Conservation (phyloP, 1,140 invertebrate species). For the Eufriesea mexicana region DNA sequence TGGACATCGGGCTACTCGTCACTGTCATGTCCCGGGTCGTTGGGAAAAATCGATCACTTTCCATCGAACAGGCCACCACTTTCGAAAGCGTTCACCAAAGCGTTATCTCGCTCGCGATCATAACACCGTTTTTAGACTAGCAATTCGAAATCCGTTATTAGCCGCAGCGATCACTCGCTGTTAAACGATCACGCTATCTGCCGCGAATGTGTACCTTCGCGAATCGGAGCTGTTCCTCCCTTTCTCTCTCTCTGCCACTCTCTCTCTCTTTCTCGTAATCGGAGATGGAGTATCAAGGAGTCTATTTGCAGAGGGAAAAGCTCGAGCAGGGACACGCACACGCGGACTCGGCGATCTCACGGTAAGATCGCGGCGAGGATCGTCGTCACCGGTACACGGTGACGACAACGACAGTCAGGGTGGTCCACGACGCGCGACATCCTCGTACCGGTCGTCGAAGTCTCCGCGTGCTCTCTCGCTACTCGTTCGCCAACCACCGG, state of each 20-base stretch:
- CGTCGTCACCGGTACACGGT: slow-evolving; percentile 61
- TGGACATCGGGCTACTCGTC: background rate
- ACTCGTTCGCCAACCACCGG: background rate
- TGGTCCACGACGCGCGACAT: slow-evolving; percentile 69
- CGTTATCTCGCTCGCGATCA: too few relatives aligned
- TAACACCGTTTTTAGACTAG: slow-evolving; percentile 34
- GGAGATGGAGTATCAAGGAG: background rate
- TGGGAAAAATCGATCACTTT: slow-evolving; percentile 5
- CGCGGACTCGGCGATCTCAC: slow-evolving; percentile 26
- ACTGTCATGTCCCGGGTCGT: slow-evolving; percentile 4
- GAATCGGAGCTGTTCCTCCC: background rate
- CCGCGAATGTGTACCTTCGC: background rate
- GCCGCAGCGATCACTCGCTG: background rate
- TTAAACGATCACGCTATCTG: background rate
- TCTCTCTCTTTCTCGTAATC: background rate
- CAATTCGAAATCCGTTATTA: background rate
- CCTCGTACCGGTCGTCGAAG: slow-evolving; percentile 71
- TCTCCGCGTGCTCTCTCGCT: slow-evolving; percentile 53
- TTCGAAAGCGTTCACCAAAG: background rate
- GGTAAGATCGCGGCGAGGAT: slow-evolving; percentile 49
- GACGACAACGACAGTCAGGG: slow-evolving; percentile 68
- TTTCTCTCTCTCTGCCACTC: too few relatives aligned
- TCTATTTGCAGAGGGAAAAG: background rate
- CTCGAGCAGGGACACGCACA: background rate
- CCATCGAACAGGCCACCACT: slow-evolving; percentile 11